phyloP scores from a whole-genome alignment of 1,140 invertebrate genomes.

The Melanaphis sacchari region DNA sequence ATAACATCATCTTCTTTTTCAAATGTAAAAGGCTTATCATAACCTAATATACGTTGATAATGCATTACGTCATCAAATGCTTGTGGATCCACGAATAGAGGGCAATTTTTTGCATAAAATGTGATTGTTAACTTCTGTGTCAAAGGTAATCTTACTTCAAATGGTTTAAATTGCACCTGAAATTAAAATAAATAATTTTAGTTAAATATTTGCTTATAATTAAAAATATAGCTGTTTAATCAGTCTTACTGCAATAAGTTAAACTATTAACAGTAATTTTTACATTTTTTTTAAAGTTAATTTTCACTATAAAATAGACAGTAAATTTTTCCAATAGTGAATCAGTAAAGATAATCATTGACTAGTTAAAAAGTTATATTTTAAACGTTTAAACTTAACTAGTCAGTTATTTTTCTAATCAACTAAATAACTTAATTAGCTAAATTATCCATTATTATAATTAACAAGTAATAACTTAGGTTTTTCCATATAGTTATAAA shows the following conservation, averaged over 20 bases:
- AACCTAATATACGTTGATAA: slow-evolving; percentile 87
- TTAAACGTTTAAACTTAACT: not conserved
- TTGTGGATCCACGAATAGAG: slow-evolving; percentile 78
- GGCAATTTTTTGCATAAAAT: slow-evolving; percentile 72
- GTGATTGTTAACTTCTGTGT: slow-evolving; percentile 83
- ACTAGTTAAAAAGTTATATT: not conserved
- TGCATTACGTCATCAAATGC: slow-evolving; percentile 75
- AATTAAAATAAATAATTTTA: slow-evolving; percentile 61
- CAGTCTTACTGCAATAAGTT: not conserved
- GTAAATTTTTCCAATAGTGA: not conserved
- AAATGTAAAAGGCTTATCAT: slow-evolving; percentile 87
- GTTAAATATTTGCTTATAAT: not conserved
- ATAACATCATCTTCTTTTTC: slow-evolving; percentile 65
- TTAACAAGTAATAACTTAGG: not conserved
- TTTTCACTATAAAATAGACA: not conserved
- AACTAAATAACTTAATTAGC: not conserved
- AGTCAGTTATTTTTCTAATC: not conserved
- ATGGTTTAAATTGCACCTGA: slow-evolving; percentile 75
- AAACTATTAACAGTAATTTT: not conserved
- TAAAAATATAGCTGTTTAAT: not conserved
- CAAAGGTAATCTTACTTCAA: slow-evolving; percentile 80
- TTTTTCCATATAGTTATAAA: too few relatives aligned
- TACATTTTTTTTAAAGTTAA: not conserved
- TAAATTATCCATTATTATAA: too few relatives aligned
- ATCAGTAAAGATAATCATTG: not conserved